Evolutionary conservation across 2,113 vertebrate species (phyloP).

Genomic region (Orycteropus afer): DNA sequence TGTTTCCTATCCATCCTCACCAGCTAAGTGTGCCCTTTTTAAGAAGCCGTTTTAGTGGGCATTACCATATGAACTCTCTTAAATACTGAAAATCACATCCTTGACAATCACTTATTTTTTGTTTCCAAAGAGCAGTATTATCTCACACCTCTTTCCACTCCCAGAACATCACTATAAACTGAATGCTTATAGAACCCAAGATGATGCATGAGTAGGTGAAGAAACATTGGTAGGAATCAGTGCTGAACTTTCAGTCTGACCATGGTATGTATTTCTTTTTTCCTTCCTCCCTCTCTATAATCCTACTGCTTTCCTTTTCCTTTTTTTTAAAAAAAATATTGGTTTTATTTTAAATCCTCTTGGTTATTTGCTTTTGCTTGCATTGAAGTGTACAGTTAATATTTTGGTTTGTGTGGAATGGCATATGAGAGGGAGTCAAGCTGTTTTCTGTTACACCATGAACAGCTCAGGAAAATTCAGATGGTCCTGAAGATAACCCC

Average conservation of each 20-base stretch:
- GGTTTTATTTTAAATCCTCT: neutral
- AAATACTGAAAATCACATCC: neutral
- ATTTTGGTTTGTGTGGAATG: conserved; percentile 4
- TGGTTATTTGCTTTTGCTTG: neutral
- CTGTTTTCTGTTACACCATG: neutral
- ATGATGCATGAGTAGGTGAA: neutral
- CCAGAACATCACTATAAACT: neutral
- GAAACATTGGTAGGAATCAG: neutral
- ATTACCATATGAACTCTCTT: neutral
- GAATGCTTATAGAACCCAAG: neutral
- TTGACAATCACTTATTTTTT: neutral
- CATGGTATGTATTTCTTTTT: neutral
- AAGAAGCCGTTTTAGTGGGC: neutral
- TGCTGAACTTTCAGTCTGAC: neutral
- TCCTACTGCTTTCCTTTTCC: neutral
- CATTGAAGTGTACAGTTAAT: neutral
- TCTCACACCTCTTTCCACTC: neutral
- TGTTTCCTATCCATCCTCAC: neutral
- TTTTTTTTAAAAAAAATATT: neutral
- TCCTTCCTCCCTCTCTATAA: neutral
- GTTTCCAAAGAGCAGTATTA: neutral
- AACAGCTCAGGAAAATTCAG: conserved; percentile 39
- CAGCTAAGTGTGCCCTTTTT: neutral
- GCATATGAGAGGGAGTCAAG: neutral
- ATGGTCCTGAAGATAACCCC: conserved; percentile 8